Percentiles rank a stretch among this genome's conserved stretches.
Conservation (phyloP, 2,888 invertebrate genomes). For the Entomobrya proxima region DNA sequence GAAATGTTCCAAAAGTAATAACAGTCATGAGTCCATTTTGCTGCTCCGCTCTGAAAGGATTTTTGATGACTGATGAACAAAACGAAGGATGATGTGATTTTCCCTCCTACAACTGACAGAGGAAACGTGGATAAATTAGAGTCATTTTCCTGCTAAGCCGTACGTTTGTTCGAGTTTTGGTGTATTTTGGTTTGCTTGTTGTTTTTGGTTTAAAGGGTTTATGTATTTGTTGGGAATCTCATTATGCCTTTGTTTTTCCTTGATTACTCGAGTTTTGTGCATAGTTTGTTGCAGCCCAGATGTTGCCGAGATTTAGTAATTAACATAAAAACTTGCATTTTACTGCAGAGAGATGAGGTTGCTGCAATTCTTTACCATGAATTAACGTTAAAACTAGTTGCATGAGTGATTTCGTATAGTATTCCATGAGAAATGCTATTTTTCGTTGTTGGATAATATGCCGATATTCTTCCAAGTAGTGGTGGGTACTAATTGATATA, state of each 20-base stretch:
- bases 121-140: constrained; percentile 29
- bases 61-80: constrained; percentile 1
- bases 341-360: neutral
- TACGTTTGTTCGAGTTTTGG: neutral
- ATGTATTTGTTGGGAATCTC: neutral
- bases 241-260: constrained; percentile 7
- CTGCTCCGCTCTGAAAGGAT: neutral
- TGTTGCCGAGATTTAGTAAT: constrained; percentile 27
- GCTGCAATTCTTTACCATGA: constrained; percentile 13
- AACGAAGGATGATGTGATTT: constrained; percentile 9
- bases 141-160: neutral
- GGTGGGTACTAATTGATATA: too few species aligned
- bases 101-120: neutral
- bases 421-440: neutral
- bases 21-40: neutral
- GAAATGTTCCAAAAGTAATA: neutral
- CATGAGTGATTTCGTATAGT: neutral
- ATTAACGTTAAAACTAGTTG: neutral
- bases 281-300: constrained; percentile 22
- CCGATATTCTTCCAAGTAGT: too few species aligned
- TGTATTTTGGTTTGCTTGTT: neutral
- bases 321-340: constrained; percentile 9
- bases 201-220: neutral
- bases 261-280: constrained; percentile 19
- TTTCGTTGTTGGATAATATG: too few species aligned